Percentiles rank a stretch among this genome's conserved stretches.
These are phyloP conservation scores for Oligia strigilis DNA, from an alignment of 2,888 invertebrate genomes.

Conservation along the genomic window DNA sequence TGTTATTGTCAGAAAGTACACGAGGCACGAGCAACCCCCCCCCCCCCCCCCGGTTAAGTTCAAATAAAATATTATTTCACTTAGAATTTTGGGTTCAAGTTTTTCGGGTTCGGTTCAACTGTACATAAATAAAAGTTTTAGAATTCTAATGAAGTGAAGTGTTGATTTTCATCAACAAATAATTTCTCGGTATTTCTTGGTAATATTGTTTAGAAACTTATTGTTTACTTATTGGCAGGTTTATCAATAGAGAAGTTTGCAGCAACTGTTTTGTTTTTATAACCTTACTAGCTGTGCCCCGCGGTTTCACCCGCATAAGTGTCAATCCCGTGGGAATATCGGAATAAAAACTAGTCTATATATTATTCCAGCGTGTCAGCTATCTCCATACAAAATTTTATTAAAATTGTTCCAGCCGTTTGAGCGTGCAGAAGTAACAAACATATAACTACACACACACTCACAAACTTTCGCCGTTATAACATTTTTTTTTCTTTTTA, in stretches of 20 bases:
- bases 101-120: background rate
- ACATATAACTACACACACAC: too few species aligned
- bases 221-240: background rate
- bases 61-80: background rate
- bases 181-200: background rate
- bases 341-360: too few species aligned
- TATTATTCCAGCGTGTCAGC: too few species aligned
- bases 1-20: background rate
- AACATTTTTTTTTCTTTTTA: too few species aligned
- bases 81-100: background rate
- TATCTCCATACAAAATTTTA: too few species aligned
- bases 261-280: background rate
- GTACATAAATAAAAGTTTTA: background rate
- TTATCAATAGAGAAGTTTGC: background rate
- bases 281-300: too few species aligned
- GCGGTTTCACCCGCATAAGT: too few species aligned
- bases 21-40: background rate
- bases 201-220: background rate
- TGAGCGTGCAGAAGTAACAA: too few species aligned
- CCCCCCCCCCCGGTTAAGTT: background rate
- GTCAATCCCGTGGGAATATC: too few species aligned
- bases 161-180: constrained; percentile 6
- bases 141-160: background rate
- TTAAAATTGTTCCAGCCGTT: too few species aligned
- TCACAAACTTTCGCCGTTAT: too few species aligned